A percentile compares a stretch with the other conserved stretches of the same genome.
phyloP scores from a whole-genome alignment of 2,113 vertebrate genomes.

The human (Homo sapiens) region DNA sequence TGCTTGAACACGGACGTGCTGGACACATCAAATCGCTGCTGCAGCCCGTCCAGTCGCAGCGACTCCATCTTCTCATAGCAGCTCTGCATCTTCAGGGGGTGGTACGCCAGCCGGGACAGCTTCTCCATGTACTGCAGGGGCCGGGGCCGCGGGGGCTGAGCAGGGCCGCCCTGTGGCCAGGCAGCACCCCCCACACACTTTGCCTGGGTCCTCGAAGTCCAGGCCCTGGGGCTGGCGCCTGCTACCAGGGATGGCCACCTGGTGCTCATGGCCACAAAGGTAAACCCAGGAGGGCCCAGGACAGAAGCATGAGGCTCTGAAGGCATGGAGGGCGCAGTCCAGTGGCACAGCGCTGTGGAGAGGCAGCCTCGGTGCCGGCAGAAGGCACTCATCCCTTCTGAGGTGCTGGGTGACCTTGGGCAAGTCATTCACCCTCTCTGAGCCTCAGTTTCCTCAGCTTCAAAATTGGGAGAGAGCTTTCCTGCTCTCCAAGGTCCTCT shows the following conservation, averaged over 20 bases:
- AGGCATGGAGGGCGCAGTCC: rapidly evolving
- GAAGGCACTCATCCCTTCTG: background rate
- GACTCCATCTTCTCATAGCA: constrained; percentile 96
- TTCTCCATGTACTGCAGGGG: constrained; percentile 93
- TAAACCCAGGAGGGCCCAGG: no score
- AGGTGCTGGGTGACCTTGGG: background rate
- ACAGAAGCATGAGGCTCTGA: background rate
- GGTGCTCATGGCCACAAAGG: rapidly evolving
- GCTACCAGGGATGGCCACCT: background rate
- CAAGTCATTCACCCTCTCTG: background rate
- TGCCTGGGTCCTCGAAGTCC: background rate
- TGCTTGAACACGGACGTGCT: constrained; percentile 94
- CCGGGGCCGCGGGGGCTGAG: rapidly evolving
- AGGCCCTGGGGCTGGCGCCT: background rate
- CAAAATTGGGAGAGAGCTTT: background rate
- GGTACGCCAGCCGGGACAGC: constrained; percentile 95
- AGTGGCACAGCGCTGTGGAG: rapidly evolving
- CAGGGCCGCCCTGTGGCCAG: rapidly evolving
- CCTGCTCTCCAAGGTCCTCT: background rate
- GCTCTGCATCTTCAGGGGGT: constrained; percentile 98
- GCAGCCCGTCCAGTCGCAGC: constrained; percentile 94
- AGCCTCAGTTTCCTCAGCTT: background rate
- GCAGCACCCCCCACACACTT: background rate
- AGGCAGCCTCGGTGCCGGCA: background rate
- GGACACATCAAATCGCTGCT: constrained; percentile 95